These are phyloP conservation scores for Dreissena polymorpha DNA, from an alignment of 1,140 invertebrate genomes.

Conservation along the genomic window DNA sequence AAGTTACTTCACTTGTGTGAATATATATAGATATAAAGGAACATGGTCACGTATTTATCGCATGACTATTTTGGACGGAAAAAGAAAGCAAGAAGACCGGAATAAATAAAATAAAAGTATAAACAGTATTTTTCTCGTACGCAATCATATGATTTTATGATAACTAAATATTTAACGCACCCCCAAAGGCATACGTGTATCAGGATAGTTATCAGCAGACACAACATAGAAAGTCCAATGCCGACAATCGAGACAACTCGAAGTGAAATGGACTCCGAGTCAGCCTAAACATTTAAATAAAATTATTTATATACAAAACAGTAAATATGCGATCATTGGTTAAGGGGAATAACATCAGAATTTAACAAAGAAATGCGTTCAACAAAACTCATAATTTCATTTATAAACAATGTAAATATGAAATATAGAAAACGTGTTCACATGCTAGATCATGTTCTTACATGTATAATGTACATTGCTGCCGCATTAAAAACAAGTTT, in stretches of 20 bases:
- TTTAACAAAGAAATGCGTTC: background rate
- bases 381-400: background rate
- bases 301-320: background rate
- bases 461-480: background rate
- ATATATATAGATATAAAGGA: too few species aligned
- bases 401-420: background rate
- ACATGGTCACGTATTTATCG: too few species aligned
- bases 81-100: background rate
- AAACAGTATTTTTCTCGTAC: background rate
- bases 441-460: background rate
- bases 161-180: slow-evolving; percentile 43
- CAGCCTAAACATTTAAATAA: slow-evolving; percentile 42
- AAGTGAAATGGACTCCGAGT: slow-evolving; percentile 39
- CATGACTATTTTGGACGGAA: too few species aligned
- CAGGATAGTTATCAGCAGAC: slow-evolving; percentile 56
- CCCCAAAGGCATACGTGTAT: slow-evolving; percentile 57
- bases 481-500: too few species aligned
- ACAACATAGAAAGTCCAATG: slow-evolving; percentile 59
- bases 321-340: background rate
- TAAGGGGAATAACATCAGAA: background rate
- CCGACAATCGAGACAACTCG: slow-evolving; percentile 68
- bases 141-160: too few species aligned
- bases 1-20: too few species aligned
- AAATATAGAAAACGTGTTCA: background rate
- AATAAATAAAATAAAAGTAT: background rate